A percentile compares a stretch with the other conserved stretches of the same genome.
These are phyloP conservation scores for Gnatocerus cornutus DNA, from an alignment of 2,888 invertebrate genomes.

Conservation along the genomic window DNA sequence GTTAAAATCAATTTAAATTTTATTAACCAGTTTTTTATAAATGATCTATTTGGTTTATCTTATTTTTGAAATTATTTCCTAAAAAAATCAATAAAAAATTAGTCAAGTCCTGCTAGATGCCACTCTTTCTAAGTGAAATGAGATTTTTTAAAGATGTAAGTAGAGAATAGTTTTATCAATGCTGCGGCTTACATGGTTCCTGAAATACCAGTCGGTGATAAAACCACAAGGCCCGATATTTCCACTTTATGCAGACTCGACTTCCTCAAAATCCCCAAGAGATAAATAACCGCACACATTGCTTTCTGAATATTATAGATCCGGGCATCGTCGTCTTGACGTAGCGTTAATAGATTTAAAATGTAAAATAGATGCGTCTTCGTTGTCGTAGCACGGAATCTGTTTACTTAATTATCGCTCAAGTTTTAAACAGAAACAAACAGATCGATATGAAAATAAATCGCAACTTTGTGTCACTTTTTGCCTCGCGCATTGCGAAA, in stretches of 20 bases:
- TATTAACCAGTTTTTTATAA: not conserved
- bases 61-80: too few species aligned
- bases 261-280: conserved; percentile 24
- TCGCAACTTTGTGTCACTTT: conserved; percentile 34
- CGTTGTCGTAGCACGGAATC: not conserved
- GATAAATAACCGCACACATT: conserved; percentile 40
- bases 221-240: conserved; percentile 30
- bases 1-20: conserved; percentile 14
- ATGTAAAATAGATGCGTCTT: conserved; percentile 25
- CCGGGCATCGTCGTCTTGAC: not conserved
- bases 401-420: conserved; percentile 23
- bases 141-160: too few species aligned
- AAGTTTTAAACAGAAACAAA: conserved; percentile 14
- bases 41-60: not conserved
- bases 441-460: conserved; percentile 18
- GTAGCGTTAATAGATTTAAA: conserved; percentile 36
- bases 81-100: too few species aligned
- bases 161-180: conserved; percentile 15
- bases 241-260: conserved; percentile 38
- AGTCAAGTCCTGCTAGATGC: too few species aligned
- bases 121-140: too few species aligned
- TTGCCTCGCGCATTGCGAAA: conserved; percentile 7
- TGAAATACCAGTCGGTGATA: conserved; percentile 27
- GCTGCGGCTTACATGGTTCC: not conserved
- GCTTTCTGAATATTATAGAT: conserved; percentile 17